These are phyloP conservation scores for Mycalesis mineus DNA, from an alignment of 2,888 invertebrate genomes.

Conservation along the genomic window DNA sequence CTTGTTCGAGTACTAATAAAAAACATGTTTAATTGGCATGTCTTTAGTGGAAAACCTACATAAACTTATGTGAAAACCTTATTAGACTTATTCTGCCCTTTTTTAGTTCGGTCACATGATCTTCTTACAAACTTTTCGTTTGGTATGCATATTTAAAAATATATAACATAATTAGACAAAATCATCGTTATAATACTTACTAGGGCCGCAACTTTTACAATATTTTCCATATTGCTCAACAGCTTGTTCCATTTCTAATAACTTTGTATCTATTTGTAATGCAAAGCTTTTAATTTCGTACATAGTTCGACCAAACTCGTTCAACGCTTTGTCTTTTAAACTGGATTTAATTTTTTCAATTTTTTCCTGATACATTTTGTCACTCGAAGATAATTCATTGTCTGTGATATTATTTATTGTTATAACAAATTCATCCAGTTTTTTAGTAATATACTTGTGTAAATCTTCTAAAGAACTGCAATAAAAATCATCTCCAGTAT, in stretches of 20 bases:
- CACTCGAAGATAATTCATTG: conserved; percentile 16
- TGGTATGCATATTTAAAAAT: too few species aligned
- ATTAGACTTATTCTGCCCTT: too few species aligned
- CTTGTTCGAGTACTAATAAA: too few species aligned
- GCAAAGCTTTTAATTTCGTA: conserved; percentile 34
- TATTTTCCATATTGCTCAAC: conserved; percentile 33
- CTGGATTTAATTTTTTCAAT: conserved; percentile 30
- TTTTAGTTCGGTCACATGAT: too few species aligned
- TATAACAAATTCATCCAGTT: conserved; percentile 26
- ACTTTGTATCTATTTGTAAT: conserved; percentile 24
- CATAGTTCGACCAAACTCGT: conserved; percentile 41
- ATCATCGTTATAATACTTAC: conserved; percentile 14
- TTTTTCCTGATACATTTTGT: conserved; percentile 25
- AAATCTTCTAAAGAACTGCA: conserved; percentile 39
- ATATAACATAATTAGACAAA: neutral
- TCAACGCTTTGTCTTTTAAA: conserved; percentile 38
- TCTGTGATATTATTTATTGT: conserved; percentile 9
- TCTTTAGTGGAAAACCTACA: too few species aligned
- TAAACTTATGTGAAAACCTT: too few species aligned
- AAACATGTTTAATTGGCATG: too few species aligned
- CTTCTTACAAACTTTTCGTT: too few species aligned
- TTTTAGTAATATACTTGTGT: conserved; percentile 25
- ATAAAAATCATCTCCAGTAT: conserved; percentile 22
- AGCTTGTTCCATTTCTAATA: conserved; percentile 22
- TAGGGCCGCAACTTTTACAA: conserved; percentile 35